phyloP scores from a whole-genome alignment of 2,888 invertebrate genomes.

The Ophioninae sp. region DNA sequence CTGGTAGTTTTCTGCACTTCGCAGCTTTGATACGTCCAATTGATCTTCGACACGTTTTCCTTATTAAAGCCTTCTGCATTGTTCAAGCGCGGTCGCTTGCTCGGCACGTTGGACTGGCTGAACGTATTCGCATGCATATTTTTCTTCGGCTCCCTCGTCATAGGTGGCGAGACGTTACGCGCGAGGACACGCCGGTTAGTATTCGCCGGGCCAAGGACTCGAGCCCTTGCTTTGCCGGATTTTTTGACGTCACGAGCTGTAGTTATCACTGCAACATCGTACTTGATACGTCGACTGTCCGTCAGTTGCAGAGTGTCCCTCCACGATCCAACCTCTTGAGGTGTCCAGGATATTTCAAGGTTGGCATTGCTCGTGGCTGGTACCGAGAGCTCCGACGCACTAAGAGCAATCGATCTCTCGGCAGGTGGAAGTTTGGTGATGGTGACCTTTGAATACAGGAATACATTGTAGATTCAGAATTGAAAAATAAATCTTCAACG shows the following conservation, averaged over 20 bases:
- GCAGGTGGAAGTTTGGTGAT: conserved; percentile 82
- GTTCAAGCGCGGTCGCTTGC: conserved; percentile 46
- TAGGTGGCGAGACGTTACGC: conserved; percentile 11
- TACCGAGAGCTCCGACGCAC: conserved; percentile 83
- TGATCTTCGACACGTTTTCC: conserved; percentile 44
- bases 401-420: conserved; percentile 84
- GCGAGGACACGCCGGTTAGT: conserved; percentile 17
- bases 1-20: neutral
- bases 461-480: neutral
- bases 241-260: conserved; percentile 59
- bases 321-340: conserved; percentile 83
- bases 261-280: conserved; percentile 83
- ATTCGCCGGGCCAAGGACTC: conserved; percentile 54
- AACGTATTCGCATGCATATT: conserved; percentile 8
- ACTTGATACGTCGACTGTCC: conserved; percentile 85
- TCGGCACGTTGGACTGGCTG: conserved; percentile 23
- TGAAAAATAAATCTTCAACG: neutral
- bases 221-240: conserved; percentile 42
- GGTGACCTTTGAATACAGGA: conserved; percentile 79
- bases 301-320: conserved; percentile 85
- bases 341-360: conserved; percentile 86
- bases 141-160: conserved; percentile 51
- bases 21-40: conserved; percentile 14
- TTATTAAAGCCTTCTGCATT: conserved; percentile 35
- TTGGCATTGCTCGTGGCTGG: conserved; percentile 83